Percentiles rank a stretch among this genome's conserved stretches.
Conservation (phyloP, 2,888 invertebrate species). For the Drosophila paramelanica region DNA sequence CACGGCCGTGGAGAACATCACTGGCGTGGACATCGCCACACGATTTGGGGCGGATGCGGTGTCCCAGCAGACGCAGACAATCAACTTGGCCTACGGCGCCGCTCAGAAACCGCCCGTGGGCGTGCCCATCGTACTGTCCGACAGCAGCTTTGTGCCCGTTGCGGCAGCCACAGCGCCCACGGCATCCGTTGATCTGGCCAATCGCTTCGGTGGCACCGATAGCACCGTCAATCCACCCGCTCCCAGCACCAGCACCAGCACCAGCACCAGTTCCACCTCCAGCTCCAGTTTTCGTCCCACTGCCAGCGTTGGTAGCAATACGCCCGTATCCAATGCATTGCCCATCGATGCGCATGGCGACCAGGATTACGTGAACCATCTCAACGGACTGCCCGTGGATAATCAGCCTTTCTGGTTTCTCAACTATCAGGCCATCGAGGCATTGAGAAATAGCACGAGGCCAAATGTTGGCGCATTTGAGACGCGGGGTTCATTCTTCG, state of each 20-base stretch:
- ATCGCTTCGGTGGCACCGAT: slow-evolving; percentile 59
- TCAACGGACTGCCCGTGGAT: slow-evolving; percentile 88
- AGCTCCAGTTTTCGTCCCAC: slow-evolving; percentile 8
- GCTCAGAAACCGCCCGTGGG: slow-evolving; percentile 78
- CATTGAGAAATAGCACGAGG: slow-evolving; percentile 84
- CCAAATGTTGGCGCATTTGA: slow-evolving; percentile 64
- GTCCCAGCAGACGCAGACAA: slow-evolving; percentile 82
- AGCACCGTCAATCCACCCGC: not conserved
- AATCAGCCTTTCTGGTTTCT: slow-evolving; percentile 90
- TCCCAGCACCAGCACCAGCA: slow-evolving; percentile 4
- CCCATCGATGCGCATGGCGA: slow-evolving; percentile 90
- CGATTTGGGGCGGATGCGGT: slow-evolving; percentile 86
- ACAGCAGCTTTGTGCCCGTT: slow-evolving; percentile 37
- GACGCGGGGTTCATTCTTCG: slow-evolving; percentile 72
- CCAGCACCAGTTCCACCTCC: not conserved
- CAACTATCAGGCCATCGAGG: slow-evolving; percentile 89
- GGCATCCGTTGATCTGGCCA: slow-evolving; percentile 38
- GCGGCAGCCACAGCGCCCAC: slow-evolving; percentile 1
- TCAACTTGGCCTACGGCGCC: slow-evolving; percentile 58
- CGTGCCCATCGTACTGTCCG: slow-evolving; percentile 70
- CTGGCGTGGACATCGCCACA: slow-evolving; percentile 82
- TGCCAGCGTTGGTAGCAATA: slow-evolving; percentile 5
- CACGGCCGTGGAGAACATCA: slow-evolving; percentile 53
- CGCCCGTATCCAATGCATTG: slow-evolving; percentile 73
- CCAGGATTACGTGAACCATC: slow-evolving; percentile 87